Evolutionary conservation across 2,113 vertebrate species (phyloP).

Genomic region (Cryptoleucopteryx plumbea): DNA sequence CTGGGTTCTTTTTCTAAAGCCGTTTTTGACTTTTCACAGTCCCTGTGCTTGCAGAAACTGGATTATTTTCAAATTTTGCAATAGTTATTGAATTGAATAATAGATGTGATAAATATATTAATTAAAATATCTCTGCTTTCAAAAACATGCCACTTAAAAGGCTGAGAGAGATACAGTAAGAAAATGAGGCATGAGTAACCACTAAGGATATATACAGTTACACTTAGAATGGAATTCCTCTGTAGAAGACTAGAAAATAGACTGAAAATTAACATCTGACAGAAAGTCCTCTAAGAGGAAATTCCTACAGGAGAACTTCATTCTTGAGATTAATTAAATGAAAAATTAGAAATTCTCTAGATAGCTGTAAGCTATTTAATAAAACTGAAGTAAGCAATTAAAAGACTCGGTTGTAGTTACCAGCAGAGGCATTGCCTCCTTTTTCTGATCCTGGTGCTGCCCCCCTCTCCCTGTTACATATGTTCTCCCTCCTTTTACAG

Average conservation of each 20-base stretch:
- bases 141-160: not conserved
- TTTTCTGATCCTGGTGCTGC: not conserved
- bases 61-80: not conserved
- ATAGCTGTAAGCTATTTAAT: constrained; percentile 60
- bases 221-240: not conserved
- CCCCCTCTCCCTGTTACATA: not conserved
- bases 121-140: not conserved
- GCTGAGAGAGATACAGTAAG: not conserved
- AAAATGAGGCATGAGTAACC: not conserved
- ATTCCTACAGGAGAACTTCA: constrained; percentile 49
- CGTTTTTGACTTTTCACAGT: not conserved
- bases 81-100: not conserved
- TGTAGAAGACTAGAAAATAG: not conserved
- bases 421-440: not conserved
- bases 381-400: constrained; percentile 53
- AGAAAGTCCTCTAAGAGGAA: not conserved
- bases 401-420: constrained; percentile 22
- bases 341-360: constrained; percentile 54
- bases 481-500: not conserved
- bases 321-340: constrained; percentile 61
- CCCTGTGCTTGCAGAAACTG: not conserved
- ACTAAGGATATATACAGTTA: not conserved
- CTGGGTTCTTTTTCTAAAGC: not conserved
- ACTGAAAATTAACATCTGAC: constrained; percentile 17
- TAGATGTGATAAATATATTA: not conserved